Conservation (phyloP, 2,888 invertebrate species). For the Augochlorella aurata region DNA sequence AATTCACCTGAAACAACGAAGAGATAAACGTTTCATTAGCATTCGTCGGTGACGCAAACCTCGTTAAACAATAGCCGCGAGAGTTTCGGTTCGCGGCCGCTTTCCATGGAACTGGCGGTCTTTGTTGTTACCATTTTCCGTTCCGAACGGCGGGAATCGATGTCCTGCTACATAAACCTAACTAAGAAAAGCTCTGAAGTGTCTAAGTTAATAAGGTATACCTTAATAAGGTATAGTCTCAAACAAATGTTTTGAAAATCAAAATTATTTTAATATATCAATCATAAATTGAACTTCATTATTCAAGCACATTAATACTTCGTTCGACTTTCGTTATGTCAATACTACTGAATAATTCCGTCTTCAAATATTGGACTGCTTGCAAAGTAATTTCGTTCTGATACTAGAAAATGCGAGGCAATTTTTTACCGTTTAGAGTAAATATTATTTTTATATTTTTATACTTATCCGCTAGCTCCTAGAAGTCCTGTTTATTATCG, state of each 20-base stretch:
- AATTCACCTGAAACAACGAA: slow-evolving; percentile 52
- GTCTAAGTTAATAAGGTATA: not conserved
- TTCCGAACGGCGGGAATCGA: slow-evolving; percentile 1
- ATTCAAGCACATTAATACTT: too few relatives aligned
- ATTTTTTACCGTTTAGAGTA: too few relatives aligned
- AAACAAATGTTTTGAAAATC: not conserved
- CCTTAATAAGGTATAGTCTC: not conserved
- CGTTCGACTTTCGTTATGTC: too few relatives aligned
- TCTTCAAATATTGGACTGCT: too few relatives aligned
- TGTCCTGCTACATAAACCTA: not conserved
- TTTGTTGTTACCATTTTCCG: slow-evolving; percentile 4
- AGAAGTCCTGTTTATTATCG: too few relatives aligned
- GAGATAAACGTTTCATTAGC: slow-evolving; percentile 64
- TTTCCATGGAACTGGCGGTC: slow-evolving; percentile 40
- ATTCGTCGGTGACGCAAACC: slow-evolving; percentile 62
- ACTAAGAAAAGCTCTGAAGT: not conserved
- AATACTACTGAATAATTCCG: too few relatives aligned
- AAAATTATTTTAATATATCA: not conserved
- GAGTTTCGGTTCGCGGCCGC: slow-evolving; percentile 31
- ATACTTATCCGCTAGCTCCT: too few relatives aligned
- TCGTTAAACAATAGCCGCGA: slow-evolving; percentile 53
- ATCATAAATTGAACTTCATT: too few relatives aligned
- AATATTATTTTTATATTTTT: too few relatives aligned
- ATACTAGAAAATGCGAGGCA: too few relatives aligned
- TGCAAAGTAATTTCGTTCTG: too few relatives aligned